Percentiles rank a stretch among this genome's conserved stretches.
These are phyloP conservation scores for Eristalinus sepulchralis DNA, from an alignment of 2,888 invertebrate genomes.

Conservation along the genomic window DNA sequence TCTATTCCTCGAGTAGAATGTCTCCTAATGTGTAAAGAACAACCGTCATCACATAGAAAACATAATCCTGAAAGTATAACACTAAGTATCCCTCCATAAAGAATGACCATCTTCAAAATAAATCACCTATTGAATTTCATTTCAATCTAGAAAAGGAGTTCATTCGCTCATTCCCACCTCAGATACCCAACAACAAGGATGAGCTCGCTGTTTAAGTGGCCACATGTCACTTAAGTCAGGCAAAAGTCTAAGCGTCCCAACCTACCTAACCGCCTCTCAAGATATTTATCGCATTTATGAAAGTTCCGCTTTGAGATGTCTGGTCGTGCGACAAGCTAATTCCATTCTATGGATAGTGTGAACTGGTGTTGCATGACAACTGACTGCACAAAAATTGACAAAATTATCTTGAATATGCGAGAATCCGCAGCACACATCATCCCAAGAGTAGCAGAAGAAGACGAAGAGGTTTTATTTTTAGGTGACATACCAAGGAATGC, in stretches of 20 bases:
- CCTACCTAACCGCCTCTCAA: constrained; percentile 42
- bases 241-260: constrained; percentile 44
- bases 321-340: constrained; percentile 63
- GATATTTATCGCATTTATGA: constrained; percentile 61
- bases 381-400: constrained; percentile 69
- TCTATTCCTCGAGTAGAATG: too few relatives aligned
- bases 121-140: neutral
- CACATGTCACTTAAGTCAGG: constrained; percentile 50
- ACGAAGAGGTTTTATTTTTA: constrained; percentile 63
- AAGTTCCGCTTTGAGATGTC: constrained; percentile 60
- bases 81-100: too few relatives aligned
- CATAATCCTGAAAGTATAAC: too few relatives aligned
- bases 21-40: too few relatives aligned
- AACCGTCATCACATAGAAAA: too few relatives aligned
- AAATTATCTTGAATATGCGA: constrained; percentile 65
- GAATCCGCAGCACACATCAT: constrained; percentile 48
- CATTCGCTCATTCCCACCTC: neutral
- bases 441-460: constrained; percentile 27
- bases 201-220: constrained; percentile 42
- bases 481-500: constrained; percentile 70
- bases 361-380: constrained; percentile 68
- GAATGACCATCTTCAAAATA: too few relatives aligned
- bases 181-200: constrained; percentile 40
- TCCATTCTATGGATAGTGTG: constrained; percentile 68
- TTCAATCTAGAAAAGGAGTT: neutral